Conservation (phyloP, 2,113 vertebrate species). For the Rhipidura dahli region DNA sequence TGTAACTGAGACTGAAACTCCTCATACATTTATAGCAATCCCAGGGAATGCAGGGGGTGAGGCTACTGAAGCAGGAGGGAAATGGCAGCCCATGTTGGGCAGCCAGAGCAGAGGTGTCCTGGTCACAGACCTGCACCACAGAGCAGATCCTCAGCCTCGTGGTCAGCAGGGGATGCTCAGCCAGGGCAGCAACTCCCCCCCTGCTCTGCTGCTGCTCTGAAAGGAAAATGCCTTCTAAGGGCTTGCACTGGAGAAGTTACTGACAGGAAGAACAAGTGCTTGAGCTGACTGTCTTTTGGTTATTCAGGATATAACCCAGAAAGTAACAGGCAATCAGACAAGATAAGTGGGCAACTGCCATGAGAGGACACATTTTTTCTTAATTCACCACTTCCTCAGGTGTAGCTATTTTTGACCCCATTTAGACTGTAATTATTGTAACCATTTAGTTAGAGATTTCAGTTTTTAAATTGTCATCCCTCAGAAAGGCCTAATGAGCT, state of each 20-base stretch:
- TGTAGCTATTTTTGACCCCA: background rate
- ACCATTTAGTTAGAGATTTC: background rate
- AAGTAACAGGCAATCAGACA: background rate
- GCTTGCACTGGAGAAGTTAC: background rate
- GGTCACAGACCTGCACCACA: background rate
- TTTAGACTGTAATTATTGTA: background rate
- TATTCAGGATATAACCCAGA: background rate
- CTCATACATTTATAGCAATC: background rate
- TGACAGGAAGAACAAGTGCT: background rate
- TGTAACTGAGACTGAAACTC: background rate
- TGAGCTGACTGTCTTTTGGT: background rate
- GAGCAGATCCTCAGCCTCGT: fast-evolving
- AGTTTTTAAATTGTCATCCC: background rate
- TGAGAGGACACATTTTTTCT: background rate
- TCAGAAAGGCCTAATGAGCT: background rate
- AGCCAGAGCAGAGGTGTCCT: background rate
- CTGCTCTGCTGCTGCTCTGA: background rate
- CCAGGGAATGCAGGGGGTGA: background rate
- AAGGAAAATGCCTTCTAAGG: background rate
- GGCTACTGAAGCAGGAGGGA: background rate
- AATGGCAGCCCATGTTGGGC: background rate
- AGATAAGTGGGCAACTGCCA: background rate
- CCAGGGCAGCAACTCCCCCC: fast-evolving
- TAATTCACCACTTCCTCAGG: background rate
- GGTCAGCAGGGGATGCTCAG: background rate